Evolutionary conservation across 1,140 invertebrate species (phyloP).

Genomic region (Popillia japonica): DNA sequence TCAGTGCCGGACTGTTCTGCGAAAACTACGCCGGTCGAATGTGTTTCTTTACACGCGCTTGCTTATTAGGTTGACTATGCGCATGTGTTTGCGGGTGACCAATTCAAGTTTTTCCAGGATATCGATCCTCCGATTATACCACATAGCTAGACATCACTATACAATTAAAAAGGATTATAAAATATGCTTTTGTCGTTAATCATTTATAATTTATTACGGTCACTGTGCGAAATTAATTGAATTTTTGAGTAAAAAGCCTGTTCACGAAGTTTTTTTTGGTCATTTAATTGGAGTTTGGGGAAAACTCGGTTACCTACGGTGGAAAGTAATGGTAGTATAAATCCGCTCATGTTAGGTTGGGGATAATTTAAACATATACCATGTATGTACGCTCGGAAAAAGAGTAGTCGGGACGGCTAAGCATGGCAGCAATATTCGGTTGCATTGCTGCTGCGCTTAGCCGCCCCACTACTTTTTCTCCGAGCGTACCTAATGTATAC

Average conservation of each 20-base stretch:
- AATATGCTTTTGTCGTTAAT: conserved; percentile 11
- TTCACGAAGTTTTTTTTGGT: no score
- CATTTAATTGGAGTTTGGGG: no score
- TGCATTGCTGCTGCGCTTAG: no score
- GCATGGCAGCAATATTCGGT: no score
- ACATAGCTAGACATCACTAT: background rate
- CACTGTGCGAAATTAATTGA: background rate
- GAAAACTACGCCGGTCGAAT: conserved; percentile 3
- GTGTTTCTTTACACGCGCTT: background rate
- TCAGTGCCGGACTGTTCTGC: background rate
- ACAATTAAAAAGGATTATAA: background rate
- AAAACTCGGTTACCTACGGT: no score
- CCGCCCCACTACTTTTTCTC: no score
- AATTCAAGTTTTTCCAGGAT: background rate
- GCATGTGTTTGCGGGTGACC: background rate
- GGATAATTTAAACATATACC: no score
- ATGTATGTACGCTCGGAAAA: no score
- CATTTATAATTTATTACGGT: background rate
- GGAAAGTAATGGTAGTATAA: no score
- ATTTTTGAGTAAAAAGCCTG: background rate
- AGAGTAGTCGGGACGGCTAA: no score
- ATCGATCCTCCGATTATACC: conserved; percentile 3
- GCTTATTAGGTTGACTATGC: background rate
- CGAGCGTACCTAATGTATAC: no score
- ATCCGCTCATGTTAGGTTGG: no score